A percentile compares a stretch with the other conserved stretches of the same genome.
Conservation (phyloP, 2,888 invertebrate species). For the Stenurella melanura region DNA sequence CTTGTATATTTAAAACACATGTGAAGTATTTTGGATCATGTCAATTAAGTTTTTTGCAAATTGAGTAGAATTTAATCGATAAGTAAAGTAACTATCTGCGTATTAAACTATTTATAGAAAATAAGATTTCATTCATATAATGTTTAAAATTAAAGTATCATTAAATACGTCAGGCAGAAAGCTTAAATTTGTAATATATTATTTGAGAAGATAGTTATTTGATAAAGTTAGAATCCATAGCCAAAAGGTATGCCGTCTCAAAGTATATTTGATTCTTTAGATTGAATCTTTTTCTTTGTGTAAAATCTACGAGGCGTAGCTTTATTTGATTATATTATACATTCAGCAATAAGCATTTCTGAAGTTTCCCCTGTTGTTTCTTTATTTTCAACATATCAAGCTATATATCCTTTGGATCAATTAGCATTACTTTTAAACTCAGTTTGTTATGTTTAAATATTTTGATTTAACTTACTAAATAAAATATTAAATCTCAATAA, state of each 20-base stretch:
- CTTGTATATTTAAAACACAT: too few species aligned
- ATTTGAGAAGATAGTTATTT: slow-evolving; percentile 42
- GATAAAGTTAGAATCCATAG: slow-evolving; percentile 60
- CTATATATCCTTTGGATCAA: slow-evolving; percentile 30
- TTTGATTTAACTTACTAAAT: not conserved
- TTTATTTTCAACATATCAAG: slow-evolving; percentile 33
- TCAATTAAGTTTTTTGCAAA: not conserved
- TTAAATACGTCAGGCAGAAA: slow-evolving; percentile 21
- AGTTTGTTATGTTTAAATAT: slow-evolving; percentile 8
- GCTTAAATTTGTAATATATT: slow-evolving; percentile 42
- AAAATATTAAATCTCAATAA: not conserved
- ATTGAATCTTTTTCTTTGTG: slow-evolving; percentile 63
- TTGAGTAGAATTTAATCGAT: not conserved
- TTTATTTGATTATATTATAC: slow-evolving; percentile 61
- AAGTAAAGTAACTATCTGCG: not conserved
- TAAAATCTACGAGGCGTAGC: slow-evolving; percentile 56
- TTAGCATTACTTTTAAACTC: slow-evolving; percentile 37
- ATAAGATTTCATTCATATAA: slow-evolving; percentile 21
- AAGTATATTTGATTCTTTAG: slow-evolving; percentile 60
- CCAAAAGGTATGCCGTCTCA: slow-evolving; percentile 58
- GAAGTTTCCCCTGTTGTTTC: slow-evolving; percentile 29
- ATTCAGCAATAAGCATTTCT: slow-evolving; percentile 43
- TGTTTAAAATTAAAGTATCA: slow-evolving; percentile 22
- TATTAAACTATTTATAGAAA: not conserved
- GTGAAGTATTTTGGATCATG: too few species aligned